phyloP scores from a whole-genome alignment of 1,140 invertebrate genomes.

The Sitobion miscanthi region DNA sequence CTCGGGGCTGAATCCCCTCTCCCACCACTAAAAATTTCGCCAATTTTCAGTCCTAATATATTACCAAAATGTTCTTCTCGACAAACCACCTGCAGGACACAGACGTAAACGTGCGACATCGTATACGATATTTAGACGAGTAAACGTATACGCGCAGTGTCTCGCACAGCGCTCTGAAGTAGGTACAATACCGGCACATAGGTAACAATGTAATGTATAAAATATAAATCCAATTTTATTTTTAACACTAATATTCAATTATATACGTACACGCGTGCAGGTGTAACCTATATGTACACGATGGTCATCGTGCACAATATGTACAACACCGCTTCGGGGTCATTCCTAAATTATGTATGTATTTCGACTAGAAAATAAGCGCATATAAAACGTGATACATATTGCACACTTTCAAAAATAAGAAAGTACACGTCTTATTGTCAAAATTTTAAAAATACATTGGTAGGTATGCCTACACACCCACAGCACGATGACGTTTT shows the following conservation, averaged over 20 bases:
- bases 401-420: constrained; percentile 23
- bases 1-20: too few relatives aligned
- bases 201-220: not conserved
- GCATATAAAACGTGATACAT: constrained; percentile 30
- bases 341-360: not conserved
- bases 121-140: too few relatives aligned
- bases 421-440: constrained; percentile 2
- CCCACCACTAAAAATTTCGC: not conserved
- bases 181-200: not conserved
- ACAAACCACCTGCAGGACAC: not conserved
- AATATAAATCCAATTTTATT: constrained; percentile 7
- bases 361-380: not conserved
- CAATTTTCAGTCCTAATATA: not conserved
- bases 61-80: not conserved
- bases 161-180: not conserved
- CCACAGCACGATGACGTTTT: not conserved
- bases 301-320: not conserved
- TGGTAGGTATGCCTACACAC: not conserved
- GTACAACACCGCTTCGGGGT: not conserved
- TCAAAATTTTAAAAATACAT: not conserved
- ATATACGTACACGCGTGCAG: not conserved
- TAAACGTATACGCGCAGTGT: too few relatives aligned
- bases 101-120: not conserved
- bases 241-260: not conserved
- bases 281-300: not conserved